These are phyloP conservation scores for Rhynchotus rufescens DNA, from an alignment of 2,797 vertebrate genomes.

Conservation along the genomic window DNA sequence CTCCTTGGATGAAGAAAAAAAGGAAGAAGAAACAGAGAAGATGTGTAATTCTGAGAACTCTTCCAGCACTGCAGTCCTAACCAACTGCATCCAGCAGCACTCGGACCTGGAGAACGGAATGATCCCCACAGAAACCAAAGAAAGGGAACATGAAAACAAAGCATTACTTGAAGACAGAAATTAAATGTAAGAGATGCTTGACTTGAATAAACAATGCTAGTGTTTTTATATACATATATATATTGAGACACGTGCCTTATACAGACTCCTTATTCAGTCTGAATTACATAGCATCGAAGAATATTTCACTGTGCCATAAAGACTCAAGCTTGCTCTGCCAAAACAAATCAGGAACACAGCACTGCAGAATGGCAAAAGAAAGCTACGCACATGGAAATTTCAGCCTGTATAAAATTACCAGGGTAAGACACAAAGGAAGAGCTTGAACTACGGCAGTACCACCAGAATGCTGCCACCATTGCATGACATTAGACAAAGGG, in stretches of 20 bases:
- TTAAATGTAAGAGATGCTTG: constrained; percentile 69
- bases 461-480: neutral
- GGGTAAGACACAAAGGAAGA: constrained; percentile 20
- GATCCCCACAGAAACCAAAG: constrained; percentile 86
- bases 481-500: constrained; percentile 9
- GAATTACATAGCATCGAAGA: constrained; percentile 80
- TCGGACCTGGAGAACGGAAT: constrained; percentile 85
- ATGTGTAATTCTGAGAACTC: constrained; percentile 84
- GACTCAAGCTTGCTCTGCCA: constrained; percentile 81
- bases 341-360: constrained; percentile 69
- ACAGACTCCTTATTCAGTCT: constrained; percentile 80
- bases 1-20: constrained; percentile 87
- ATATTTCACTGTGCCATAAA: constrained; percentile 86
- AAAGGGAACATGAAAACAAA: constrained; percentile 83
- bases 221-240: constrained; percentile 69
- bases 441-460: neutral
- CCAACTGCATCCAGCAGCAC: constrained; percentile 83
- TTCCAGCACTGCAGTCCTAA: constrained; percentile 87
- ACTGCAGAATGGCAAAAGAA: constrained; percentile 56
- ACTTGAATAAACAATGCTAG: constrained; percentile 63
- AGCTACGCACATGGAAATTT: constrained; percentile 44
- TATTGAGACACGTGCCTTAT: constrained; percentile 87
- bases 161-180: constrained; percentile 81
- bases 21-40: constrained; percentile 81
- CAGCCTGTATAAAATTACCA: constrained; percentile 31